A percentile compares a stretch with the other conserved stretches of the same genome.
phyloP scores from a whole-genome alignment of 23 tunicate genomes.

The Phallusia fumigata region DNA sequence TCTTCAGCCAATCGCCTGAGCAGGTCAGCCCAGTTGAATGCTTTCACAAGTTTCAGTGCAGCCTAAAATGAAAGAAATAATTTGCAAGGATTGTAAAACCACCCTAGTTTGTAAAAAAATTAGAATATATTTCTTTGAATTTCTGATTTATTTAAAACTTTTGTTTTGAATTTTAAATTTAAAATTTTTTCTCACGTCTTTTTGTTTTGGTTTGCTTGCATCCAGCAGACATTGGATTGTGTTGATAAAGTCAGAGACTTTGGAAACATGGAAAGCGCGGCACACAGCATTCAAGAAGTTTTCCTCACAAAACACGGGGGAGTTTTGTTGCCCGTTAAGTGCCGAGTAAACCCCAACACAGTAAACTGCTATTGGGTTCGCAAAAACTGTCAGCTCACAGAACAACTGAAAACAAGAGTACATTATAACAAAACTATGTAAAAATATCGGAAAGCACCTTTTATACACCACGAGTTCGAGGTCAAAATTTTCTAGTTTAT shows the following conservation, averaged over 20 bases:
- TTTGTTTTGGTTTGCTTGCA: constrained; percentile 41
- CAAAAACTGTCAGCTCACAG: constrained; percentile 59
- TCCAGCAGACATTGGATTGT: constrained; percentile 43
- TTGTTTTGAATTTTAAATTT: neutral
- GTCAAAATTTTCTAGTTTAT: no score
- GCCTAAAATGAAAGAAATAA: neutral
- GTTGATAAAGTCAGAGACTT: constrained; percentile 30
- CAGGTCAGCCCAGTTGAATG: constrained; percentile 67
- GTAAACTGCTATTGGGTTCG: constrained; percentile 66
- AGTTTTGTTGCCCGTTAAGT: constrained; percentile 16
- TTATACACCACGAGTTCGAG: no score
- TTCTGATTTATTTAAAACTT: neutral
- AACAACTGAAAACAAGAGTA: constrained; percentile 54
- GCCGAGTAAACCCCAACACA: constrained; percentile 56
- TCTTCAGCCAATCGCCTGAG: constrained; percentile 31
- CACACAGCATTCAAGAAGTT: constrained; percentile 55
- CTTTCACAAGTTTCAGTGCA: constrained; percentile 8
- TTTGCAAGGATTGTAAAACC: no score
- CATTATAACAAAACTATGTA: no score
- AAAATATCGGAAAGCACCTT: no score
- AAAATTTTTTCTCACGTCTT: constrained; percentile 29
- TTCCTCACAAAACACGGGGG: constrained; percentile 43
- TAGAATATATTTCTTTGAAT: no score
- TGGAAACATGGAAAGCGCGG: constrained; percentile 43
- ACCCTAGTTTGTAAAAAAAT: no score